Conservation (phyloP, 2,113 vertebrate genomes). For the Pelusios castaneus region DNA sequence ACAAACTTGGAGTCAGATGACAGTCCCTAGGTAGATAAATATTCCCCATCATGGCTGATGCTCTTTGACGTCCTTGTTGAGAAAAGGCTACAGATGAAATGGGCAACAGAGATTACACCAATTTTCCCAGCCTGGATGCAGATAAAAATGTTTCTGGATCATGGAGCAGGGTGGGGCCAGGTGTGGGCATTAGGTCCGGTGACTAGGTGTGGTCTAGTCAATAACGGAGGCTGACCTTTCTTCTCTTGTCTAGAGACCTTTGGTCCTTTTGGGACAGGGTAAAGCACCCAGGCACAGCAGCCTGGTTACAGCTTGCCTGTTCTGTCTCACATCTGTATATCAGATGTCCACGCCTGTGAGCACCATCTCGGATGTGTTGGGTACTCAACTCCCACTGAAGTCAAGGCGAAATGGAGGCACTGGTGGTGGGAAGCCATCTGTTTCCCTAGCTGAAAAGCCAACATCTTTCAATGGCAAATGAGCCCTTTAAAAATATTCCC, state of each 20-base stretch:
- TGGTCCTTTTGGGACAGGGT: too few relatives aligned
- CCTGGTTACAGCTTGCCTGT: not conserved
- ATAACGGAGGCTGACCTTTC: not conserved
- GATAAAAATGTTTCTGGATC: not conserved
- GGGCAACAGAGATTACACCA: not conserved
- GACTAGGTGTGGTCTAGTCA: not conserved
- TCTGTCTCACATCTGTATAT: not conserved
- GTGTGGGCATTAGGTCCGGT: not conserved
- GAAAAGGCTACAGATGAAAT: not conserved
- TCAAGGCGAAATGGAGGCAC: too few relatives aligned
- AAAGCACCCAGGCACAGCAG: too few relatives aligned
- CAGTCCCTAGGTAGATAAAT: not conserved
- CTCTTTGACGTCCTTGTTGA: not conserved
- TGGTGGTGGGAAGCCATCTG: not conserved
- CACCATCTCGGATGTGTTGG: not conserved
- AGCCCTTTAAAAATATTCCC: not conserved
- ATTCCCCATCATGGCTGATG: fast-evolving
- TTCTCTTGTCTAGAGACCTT: not conserved
- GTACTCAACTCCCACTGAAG: not conserved
- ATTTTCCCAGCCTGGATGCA: not conserved
- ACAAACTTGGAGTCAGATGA: not conserved
- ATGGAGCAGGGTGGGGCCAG: not conserved
- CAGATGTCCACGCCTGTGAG: not conserved
- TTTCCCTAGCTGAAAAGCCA: not conserved
- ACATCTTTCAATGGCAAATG: not conserved